Evolutionary conservation across 2,797 vertebrate genomes (phyloP), one percentile per base, ranked within the genome.

Genomic region (Pampus argenteus): DNA sequence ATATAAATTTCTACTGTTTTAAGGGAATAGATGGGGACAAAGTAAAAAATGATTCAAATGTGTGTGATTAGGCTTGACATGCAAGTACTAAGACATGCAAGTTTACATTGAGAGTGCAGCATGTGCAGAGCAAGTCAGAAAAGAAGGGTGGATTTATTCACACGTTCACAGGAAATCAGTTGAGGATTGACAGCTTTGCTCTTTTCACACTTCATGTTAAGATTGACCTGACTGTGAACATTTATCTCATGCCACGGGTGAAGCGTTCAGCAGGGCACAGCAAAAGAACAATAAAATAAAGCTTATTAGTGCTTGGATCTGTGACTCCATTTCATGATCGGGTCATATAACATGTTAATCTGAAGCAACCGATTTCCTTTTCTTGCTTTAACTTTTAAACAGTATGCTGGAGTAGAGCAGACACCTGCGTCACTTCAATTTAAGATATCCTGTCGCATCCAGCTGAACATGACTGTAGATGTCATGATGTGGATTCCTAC

Each of bases 401-500:
- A 26, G 20, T 57, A 23, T 1, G 23, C 22, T 62, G 34, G 51
- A 60, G 50, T 7, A 29, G 23, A 64, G 65, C 34, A 62, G 13
- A 26, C 5, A 11, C 55, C 22, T 28, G 49, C 57, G 60, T 61
- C 25, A 15, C 28, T 59, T 11, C 5, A 56, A 14, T 62, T 13
- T 2, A 9, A 45, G 26, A 13, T 9, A 34, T 47, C 54, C 3
- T 57, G 22, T 40, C 29, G 9, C 3, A 1, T 42, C 5, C n/a
- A 29, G 36, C 2, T 54, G 18, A 61, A 17, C 9, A 9, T 13
- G 0, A 36, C 55, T 9, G 9, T 23, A n/a, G 4, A 6, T 26
- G 48, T 45, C 8, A 6, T 48, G n/a, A 38, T 5, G 9, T 25
- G 51, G 51, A 42, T 4, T 61, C 92, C 9, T 51, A 99, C 98